Evolutionary conservation across 2,113 vertebrate genomes (phyloP), one percentile per base, ranked within the genome.

Genomic region (Bostrychus sinensis): DNA sequence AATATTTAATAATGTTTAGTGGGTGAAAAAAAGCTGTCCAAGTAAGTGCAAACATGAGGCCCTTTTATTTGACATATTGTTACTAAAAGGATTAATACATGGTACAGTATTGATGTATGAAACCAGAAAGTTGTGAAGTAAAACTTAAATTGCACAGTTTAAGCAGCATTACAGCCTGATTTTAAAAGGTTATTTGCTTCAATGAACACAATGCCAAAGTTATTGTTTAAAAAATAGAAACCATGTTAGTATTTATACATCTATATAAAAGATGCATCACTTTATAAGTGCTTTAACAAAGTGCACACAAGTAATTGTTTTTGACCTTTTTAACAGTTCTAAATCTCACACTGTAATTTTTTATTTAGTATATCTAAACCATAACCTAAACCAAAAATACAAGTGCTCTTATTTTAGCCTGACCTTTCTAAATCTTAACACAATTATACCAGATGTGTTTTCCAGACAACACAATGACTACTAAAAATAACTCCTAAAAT

Each of bases 241-340:
- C 38, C 10, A 69, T 79, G 4, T 23, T 46, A 23, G 5, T 9
- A 11, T 45, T 45, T 20, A 3, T 45, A n/a, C n/a, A n/a, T n/a
- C n/a, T n/a, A n/a, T n/a, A n/a, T n/a, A 32, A 32, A 32, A 4
- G 7, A 32, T 32, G 30, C 30, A 7, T 28, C 2, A 17, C n/a
- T 30, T 59, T 55, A 3, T 26, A 79, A 71, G 70, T 63, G 71
- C 66, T 70, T 53, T 13, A 64, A 66, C 70, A 72, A 82, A 80
- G 37, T 69, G 56, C 62, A 67, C 30, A 56, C 16, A 13, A n/a
- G 3, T 0, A 61, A 55, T 46, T 57, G 0, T 38, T 45, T 70
- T 69, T 75, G 53, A 85, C 41, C 61, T 58, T 72, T 39, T 28
- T 48, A 20, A 58, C 23, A 65, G 53, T 32, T 65, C 20, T 19